Conservation (phyloP, 2,797 vertebrate species). For the Tolypeutes matacus region DNA sequence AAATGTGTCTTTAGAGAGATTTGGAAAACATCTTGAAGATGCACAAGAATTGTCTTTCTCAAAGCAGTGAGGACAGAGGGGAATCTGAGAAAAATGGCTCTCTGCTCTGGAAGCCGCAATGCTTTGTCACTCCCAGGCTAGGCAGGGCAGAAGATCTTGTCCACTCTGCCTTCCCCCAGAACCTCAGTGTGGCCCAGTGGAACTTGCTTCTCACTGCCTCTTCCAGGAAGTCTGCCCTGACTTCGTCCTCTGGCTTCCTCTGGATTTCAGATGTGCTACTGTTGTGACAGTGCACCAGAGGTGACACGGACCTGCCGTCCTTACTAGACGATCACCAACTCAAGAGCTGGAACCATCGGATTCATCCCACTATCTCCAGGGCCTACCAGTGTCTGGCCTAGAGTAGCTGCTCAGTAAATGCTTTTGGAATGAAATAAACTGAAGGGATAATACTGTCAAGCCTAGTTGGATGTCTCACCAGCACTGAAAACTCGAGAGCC, state of each 20-base stretch:
- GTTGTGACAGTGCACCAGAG: not conserved
- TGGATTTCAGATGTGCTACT: not conserved
- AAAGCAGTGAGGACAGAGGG: not conserved
- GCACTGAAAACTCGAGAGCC: not conserved
- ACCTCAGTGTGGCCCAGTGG: not conserved
- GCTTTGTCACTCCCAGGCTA: not conserved
- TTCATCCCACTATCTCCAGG: not conserved
- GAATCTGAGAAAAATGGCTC: not conserved
- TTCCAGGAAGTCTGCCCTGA: not conserved
- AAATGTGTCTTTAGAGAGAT: not conserved
- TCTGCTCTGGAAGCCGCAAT: not conserved
- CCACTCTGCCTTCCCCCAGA: not conserved
- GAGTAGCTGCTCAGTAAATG: not conserved
- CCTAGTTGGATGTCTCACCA: not conserved
- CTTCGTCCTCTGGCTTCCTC: not conserved
- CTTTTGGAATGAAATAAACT: not conserved
- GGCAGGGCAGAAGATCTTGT: not conserved
- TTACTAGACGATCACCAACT: not conserved
- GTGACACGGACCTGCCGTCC: not conserved
- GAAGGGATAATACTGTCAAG: not conserved
- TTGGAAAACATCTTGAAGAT: slow-evolving; percentile 14
- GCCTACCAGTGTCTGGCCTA: not conserved
- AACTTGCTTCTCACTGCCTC: not conserved
- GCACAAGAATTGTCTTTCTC: not conserved
- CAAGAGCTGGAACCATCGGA: not conserved